phyloP scores from a whole-genome alignment of 2,113 vertebrate genomes.

The Pseudopodoces humilis region DNA sequence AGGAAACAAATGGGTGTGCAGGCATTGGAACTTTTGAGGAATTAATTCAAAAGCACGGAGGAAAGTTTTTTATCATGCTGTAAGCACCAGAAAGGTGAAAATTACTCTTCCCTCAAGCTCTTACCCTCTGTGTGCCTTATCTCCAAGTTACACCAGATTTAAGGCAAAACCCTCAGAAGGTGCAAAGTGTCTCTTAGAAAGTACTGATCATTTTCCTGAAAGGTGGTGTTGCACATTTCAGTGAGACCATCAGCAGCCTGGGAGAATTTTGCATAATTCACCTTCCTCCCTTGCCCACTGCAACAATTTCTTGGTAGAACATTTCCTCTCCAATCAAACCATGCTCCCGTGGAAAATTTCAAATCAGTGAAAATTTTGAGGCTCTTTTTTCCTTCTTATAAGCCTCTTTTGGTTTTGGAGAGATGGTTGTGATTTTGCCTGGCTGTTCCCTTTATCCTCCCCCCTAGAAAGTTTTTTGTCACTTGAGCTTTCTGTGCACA shows the following conservation, averaged over 20 bases:
- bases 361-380: neutral
- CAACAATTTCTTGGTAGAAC: neutral
- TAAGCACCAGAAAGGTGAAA: conserved; percentile 63
- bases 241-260: neutral
- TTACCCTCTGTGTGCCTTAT: conserved; percentile 37
- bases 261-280: neutral
- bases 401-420: neutral
- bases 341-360: neutral
- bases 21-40: conserved; percentile 81
- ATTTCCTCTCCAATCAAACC: neutral
- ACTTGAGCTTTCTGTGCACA: neutral
- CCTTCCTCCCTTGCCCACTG: neutral
- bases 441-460: neutral
- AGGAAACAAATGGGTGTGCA: conserved; percentile 82
- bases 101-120: conserved; percentile 50
- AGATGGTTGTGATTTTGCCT: neutral
- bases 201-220: neutral
- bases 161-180: neutral
- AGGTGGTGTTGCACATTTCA: neutral
- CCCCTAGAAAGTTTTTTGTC: neutral
- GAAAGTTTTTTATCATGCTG: conserved; percentile 75
- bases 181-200: neutral
- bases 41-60: conserved; percentile 77
- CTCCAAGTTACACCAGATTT: conserved; percentile 2
- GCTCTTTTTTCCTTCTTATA: neutral